phyloP scores from a whole-genome alignment of 2,797 vertebrate species.

The Melopsittacus undulatus region DNA sequence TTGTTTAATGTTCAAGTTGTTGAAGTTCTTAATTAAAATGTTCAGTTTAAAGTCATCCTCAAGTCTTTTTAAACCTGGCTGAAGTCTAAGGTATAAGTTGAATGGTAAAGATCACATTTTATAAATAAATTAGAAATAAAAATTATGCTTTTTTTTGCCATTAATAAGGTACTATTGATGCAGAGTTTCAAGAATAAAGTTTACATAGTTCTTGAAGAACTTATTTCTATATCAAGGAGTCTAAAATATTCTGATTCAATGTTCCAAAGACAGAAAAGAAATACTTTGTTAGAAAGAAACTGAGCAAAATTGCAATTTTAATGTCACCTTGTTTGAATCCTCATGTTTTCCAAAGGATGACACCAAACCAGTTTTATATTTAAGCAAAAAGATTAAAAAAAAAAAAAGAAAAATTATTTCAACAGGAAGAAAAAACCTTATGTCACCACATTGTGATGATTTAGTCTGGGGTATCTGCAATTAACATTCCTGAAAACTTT shows the following conservation, averaged over 20 bases:
- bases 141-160: neutral
- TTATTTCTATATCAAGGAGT: neutral
- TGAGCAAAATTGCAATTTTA: neutral
- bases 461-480: neutral
- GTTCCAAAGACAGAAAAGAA: neutral
- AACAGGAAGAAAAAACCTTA: neutral
- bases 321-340: neutral
- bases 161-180: neutral
- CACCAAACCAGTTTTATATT: neutral
- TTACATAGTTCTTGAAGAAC: neutral
- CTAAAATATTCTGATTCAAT: neutral
- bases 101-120: neutral
- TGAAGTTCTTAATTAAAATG: neutral
- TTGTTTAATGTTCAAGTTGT: neutral
- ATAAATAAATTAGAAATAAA: neutral
- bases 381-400: neutral
- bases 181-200: neutral
- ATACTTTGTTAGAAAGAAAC: neutral
- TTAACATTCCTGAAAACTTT: neutral
- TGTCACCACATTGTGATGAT: neutral
- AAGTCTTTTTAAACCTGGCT: neutral
- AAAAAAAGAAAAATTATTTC: accelerated
- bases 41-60: neutral
- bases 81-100: neutral
- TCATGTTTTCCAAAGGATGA: neutral